Evolutionary conservation across 2,113 vertebrate genomes (phyloP), one percentile per base, ranked within the genome.

Genomic region (Empidonax alnorum): DNA sequence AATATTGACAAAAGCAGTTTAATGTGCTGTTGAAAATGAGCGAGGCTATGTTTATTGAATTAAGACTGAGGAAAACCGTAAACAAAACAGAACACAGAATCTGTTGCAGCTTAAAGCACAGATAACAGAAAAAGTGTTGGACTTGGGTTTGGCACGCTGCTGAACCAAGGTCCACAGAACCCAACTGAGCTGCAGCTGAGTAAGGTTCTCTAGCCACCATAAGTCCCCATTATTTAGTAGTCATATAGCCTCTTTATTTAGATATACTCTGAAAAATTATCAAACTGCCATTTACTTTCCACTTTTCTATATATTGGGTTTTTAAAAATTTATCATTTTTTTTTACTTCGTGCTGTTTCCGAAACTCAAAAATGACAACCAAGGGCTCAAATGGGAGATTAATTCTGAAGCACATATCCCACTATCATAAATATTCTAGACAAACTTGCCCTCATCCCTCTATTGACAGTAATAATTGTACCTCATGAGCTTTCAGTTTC

Each of bases 21-120:
- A 76, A 71, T 91, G 58, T 59, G 31, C 52, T 74, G 65, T 55
- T 84, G 76, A 79, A 83, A 97, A 79, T 3, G 6, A 95, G 44
- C 56, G 96, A 95, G 87, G 82, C 92, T 35, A 91, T 89, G 97
- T 95, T 88, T 86, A 91, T 46, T 94, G 94, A 97, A 92, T 96
- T 94, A 96, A 93, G 76, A 90, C 84, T 53, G 62, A 95, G 88
- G 58, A 90, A 96, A 95, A 63, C 14, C 47, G 22, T 47, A 87
- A 75, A 82, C 35, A 66, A n/a, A 89, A 12, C 21, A 75, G 41
- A 76, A n/a, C 7, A 73, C 18, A 75, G 72, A 80, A n/a, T 49
- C n/a, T 61, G n/a, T 44, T 79, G 22, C 71, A 90, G 52, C 19
- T 65, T 56, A 35, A 35, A 85, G 21, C 37, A 82, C 44, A 82